Evolutionary conservation across 2,888 invertebrate species (phyloP), one percentile per base, ranked within the genome.

Genomic region (Ethmia dodecea): DNA sequence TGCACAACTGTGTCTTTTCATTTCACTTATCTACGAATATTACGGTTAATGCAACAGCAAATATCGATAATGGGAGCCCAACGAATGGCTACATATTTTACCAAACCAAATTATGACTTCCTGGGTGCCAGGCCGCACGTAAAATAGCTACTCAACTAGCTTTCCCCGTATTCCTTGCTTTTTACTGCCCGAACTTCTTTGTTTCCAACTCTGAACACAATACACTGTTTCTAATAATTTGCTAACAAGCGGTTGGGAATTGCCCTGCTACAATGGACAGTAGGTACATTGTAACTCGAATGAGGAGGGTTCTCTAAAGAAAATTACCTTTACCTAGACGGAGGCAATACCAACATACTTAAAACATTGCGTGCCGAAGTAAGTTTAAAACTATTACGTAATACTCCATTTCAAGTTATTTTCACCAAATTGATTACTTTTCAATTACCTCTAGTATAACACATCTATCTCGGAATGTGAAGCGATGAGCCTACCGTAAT

Each of bases 211-310:
- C 53, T 40, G 62, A 53, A 64, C 50, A 71, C 75, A 75, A 73
- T 76, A 63, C 66, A 57, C 62, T 58, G 70, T 73, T 78, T 73
- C 74, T 70, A 73, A 72, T 73, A 77, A 78, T 73, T 73, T 76
- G 42, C 66, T 69, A 70, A 73, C 68, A 69, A 73, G 63, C 63
- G 60, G 66, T 63, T 59, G 57, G 60, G 58, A 67, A 68, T 63
- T 60, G 47, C 55, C 52, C 57, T 47, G 47, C 60, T 47, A 67
- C 65, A 70, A 64, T 68, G 67, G 55, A 58, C 42, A 46, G 31
- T 31, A 43, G 58, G 45, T 59, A 67, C 60, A 64, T 52, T 61
- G 61, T 69, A 61, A 55, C 40, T 44, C 41, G 43, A 51, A 54
- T 30, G 42, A n/a, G 45, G 56, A 56, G 52, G 45, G 40, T 49